Base-by-base conservation (phyloP, 1,140 invertebrate species). In the Leptinotarsa texana region DNA sequence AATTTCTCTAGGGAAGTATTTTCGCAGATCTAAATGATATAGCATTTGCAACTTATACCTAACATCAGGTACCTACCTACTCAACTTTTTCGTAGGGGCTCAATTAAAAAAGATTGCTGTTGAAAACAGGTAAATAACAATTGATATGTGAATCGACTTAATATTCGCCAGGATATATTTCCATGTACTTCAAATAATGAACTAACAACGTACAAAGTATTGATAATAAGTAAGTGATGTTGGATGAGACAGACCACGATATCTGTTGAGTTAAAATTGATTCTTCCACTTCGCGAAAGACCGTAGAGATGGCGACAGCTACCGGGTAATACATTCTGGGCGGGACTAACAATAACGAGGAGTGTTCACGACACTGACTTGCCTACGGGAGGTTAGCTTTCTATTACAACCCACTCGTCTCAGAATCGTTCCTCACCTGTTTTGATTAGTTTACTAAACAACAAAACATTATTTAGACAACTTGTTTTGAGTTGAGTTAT, bases 261-360 rank as follows among this genome's bases (percentile, higher is more conserved):
- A 57, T 57, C 51, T 57, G n/a, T 57, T 18, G 51, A 57, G 15
- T 17, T 18, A 57, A 57, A 57, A 57, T 65, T 21, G 17, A 27
- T 27, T 17, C 24, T 17, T 2, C n/a, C 24, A 27, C 21, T 68
- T 68, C 66, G 33, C 15, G 24, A 42, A 47, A n/a, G 15, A 42
- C n/a, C 15, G 18, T 47, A 42, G 24, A 68, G 66, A 68, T 68
- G 66, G 66, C 66, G 66, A 68, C 42, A 68, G 66, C 66, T 68
- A 68, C 66, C 66, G 66, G 42, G 66, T 68, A 68, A 27, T 42
- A 68, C 13, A 68, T 15, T 24, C 13, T 15, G 42, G 66, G 66
- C 66, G 66, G 24, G n/a, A 47, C 66, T 17, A 11, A 42, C 2
- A 57, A 57, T 17, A 17, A 17, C n/a, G 27, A 68, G 66, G 66